Base-by-base conservation (phyloP, 2,797 vertebrate species). In the Arremon brunneinucha region DNA sequence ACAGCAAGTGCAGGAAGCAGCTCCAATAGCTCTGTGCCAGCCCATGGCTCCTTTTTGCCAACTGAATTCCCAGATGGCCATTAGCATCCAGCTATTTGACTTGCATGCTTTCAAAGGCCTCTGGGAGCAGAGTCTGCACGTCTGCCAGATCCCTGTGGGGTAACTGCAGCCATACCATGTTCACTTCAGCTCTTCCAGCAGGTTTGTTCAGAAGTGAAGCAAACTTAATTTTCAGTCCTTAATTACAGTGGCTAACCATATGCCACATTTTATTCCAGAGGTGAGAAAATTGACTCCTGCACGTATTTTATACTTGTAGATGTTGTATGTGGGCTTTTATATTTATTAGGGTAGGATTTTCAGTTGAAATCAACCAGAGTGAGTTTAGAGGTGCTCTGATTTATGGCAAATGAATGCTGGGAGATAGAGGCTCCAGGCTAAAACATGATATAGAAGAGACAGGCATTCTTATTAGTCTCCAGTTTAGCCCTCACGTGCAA, bases 61-160 rank as follows among this genome's bases (percentile, higher is more conserved):
- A 1, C 5, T 34, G 23, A 75, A 88, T 72, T 93, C 93, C 92
- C 91, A 92, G 87, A 90, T 91, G 90, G 93, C 87, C 89, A 72
- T 91, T 85, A 94, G 75, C 76, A 69, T 89, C 79, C 87, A 89
- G 87, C 62, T 75, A 93, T 68, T 74, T 69, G 63, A 80, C 71
- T 72, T 43, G 39, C 14, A 28, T 46, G 11, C 37, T 70, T 91
- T 11, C n/a, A 83, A 34, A 72, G 78, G 34, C 75, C 74, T 81
- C 16, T 2, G 80, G 67, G 56, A 9, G 2, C 62, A 52, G 55
- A 8, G 24, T n/a, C 52, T 74, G 52, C 75, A 4, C 3, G 35
- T 56, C 37, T 0, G 17, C 82, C 89, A 95, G 72, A 72, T 76
- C 77, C 86, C 93, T 70, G 8, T 41, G 46, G 65, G 62, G 28